These are phyloP conservation scores for Meloidogyne hapla DNA, from an alignment of 1,140 invertebrate species.

Conservation along the genomic window DNA sequence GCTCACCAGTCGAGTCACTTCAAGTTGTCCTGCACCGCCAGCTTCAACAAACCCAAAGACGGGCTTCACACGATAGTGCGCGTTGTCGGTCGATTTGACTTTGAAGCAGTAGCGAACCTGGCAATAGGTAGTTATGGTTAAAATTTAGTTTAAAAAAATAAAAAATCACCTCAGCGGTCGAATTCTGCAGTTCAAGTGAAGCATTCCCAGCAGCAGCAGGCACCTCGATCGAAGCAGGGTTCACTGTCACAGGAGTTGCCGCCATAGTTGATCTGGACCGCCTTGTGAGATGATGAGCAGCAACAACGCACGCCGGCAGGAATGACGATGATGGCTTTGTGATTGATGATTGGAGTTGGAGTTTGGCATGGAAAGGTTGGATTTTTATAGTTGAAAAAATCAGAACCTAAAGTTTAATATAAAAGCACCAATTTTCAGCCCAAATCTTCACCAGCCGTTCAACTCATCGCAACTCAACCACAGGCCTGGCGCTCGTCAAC, in stretches of 20 bases:
- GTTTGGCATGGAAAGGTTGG: no score
- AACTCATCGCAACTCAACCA: not conserved
- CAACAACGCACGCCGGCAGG: not conserved
- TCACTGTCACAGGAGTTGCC: not conserved
- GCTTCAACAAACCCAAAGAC: conserved; percentile 54
- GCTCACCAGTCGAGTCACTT: conserved; percentile 46
- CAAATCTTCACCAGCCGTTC: not conserved
- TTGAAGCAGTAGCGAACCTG: conserved; percentile 41
- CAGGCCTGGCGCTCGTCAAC: not conserved
- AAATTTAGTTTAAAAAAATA: no score
- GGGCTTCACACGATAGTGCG: conserved; percentile 49
- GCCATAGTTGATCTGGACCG: no score
- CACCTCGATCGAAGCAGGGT: not conserved
- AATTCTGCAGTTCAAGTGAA: not conserved
- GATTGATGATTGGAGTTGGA: not conserved
- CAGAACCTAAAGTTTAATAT: no score
- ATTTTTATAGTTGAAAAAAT: no score
- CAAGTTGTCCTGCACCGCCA: conserved; percentile 32
- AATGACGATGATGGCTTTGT: no score
- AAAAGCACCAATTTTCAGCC: no score
- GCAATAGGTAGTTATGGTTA: no score
- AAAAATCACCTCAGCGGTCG: not conserved
- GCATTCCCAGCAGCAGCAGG: not conserved
- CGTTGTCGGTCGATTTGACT: conserved; percentile 54
- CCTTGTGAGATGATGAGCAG: not conserved